Percentiles rank a stretch among this genome's conserved stretches.
Conservation (phyloP, 2,113 vertebrate species). For the Catharus minimus region DNA sequence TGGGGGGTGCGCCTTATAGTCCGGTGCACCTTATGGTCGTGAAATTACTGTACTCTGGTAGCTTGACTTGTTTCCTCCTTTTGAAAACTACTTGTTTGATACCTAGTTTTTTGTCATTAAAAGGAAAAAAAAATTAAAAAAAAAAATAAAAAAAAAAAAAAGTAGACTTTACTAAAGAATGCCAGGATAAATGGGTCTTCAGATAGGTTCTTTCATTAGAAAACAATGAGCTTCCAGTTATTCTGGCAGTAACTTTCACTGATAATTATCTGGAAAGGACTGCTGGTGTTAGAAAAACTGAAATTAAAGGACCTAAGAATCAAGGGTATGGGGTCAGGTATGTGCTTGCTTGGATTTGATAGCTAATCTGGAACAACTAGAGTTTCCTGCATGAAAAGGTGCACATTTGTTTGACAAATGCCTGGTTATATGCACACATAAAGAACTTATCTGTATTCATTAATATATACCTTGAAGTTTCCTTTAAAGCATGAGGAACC, state of each 20-base stretch:
- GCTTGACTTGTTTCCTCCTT: background rate
- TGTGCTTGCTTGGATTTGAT: constrained; percentile 14
- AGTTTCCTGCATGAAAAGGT: background rate
- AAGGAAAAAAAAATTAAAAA: background rate
- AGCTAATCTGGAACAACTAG: background rate
- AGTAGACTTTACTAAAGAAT: background rate
- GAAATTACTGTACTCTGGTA: too few species aligned
- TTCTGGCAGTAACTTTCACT: background rate
- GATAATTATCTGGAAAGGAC: constrained; percentile 11
- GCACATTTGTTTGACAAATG: background rate
- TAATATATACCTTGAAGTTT: background rate
- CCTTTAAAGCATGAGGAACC: background rate
- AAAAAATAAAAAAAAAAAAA: too few species aligned
- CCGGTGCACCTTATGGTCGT: too few species aligned
- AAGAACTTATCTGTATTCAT: background rate
- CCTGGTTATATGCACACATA: background rate
- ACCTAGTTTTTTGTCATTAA: background rate
- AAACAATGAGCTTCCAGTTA: background rate
- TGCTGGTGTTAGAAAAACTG: background rate
- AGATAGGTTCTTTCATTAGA: background rate
- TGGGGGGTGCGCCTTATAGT: too few species aligned
- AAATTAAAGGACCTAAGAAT: background rate
- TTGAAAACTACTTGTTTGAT: background rate
- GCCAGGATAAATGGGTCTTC: background rate
- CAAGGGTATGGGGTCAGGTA: background rate